Evolutionary conservation across 2,797 vertebrate genomes (phyloP), one percentile per base, ranked within the genome.

Genomic region (Myiothlypis coronata): DNA sequence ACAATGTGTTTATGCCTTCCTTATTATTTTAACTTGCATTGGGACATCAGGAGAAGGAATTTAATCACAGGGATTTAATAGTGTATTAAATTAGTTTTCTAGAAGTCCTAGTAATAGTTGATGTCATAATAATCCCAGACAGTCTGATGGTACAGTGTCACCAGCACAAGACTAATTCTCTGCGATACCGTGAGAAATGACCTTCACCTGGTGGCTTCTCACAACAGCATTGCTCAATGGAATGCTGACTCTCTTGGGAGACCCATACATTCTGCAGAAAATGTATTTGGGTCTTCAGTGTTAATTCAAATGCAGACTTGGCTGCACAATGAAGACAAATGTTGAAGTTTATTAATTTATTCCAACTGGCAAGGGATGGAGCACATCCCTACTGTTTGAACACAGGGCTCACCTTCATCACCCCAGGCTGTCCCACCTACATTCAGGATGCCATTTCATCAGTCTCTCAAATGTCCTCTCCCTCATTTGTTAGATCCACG

Each of bases 261-360:
- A 11, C 34, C 34, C 27, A 70, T 5, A 27, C 4, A 20, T 3
- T 47, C 50, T 70, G 47, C 53, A 81, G 34, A 59, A 77, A 78
- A 23, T 34, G 2, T 24, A 37, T 67, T 59, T 95, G 23, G 23
- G 12, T 59, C 24, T 69, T 82, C 10, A 63, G 13, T 41, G 12
- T 37, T 68, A 60, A 49, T 35, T 23, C 12, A 81, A 83, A 87
- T 30, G 20, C 19, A 70, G 32, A 52, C 44, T 41, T 77, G 61
- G 35, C 65, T 71, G 46, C 67, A 28, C 1, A 49, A 46, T n/a
- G 0, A 0, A 78, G 27, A 26, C 13, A 57, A 71, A 44, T 18
- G 19, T 16, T 3, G 0, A 11, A 18, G 11, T 37, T 59, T 4
- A n/a, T 64, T 53, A 32, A 37, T 83, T 81, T 75, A 46, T 39